These are phyloP conservation scores for Lutjanus argentimaculatus DNA, from an alignment of 2,797 vertebrate genomes.

Conservation along the genomic window DNA sequence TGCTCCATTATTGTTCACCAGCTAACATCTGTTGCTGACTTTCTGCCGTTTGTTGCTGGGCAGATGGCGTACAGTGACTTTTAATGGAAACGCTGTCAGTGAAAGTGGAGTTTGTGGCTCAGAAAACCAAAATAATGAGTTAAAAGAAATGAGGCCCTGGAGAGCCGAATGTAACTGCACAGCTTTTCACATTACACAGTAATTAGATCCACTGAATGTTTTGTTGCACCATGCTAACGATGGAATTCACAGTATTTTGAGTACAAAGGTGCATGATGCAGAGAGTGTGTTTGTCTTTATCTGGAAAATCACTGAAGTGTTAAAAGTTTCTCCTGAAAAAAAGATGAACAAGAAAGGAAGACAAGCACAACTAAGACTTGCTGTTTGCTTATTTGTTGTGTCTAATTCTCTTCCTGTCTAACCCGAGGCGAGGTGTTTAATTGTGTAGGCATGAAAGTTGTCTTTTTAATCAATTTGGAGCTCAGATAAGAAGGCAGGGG, in stretches of 20 bases:
- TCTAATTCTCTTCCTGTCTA: conserved; percentile 13
- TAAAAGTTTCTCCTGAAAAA: conserved; percentile 12
- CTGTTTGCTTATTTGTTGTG: conserved; percentile 28
- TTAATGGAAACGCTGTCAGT: no score
- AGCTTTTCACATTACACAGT: not conserved
- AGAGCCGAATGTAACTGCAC: not conserved
- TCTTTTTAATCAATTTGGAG: conserved; percentile 38
- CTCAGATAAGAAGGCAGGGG: conserved; percentile 18
- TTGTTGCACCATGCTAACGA: no score
- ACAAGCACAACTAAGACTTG: not conserved
- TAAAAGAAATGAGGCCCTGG: no score
- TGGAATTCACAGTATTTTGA: not conserved
- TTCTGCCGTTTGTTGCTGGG: no score
- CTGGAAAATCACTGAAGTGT: not conserved
- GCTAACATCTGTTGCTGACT: no score
- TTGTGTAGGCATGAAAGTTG: conserved; percentile 25
- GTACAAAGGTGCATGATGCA: not conserved
- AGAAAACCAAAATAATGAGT: no score
- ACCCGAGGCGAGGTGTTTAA: conserved; percentile 24
- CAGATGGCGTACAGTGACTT: no score
- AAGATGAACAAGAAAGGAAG: not conserved
- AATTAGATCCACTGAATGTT: no score
- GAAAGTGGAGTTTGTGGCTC: no score
- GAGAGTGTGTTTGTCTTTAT: not conserved
- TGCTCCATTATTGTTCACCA: no score